A percentile compares a stretch with the other conserved stretches of the same genome.
Evolutionary conservation across 2,888 invertebrate species (phyloP).

Genomic region (Eristalinus aeneus): DNA sequence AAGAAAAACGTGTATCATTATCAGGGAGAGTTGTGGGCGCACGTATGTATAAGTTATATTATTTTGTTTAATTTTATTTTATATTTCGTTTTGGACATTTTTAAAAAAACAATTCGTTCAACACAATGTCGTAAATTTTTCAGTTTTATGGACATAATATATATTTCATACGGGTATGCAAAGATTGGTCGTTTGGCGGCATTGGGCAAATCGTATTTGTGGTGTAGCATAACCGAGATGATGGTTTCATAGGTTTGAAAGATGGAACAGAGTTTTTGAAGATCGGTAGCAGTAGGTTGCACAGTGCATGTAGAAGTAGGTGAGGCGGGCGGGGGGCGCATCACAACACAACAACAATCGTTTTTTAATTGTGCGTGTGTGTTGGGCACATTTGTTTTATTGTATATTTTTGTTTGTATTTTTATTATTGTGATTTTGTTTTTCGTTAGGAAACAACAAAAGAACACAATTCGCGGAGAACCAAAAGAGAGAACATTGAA

Average conservation of each 20-base stretch:
- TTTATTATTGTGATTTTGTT: constrained; percentile 64
- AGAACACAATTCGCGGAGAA: constrained; percentile 67
- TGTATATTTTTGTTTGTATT: constrained; percentile 6
- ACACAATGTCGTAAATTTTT: constrained; percentile 38
- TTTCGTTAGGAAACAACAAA: constrained; percentile 64
- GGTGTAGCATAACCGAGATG: constrained; percentile 61
- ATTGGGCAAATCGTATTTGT: constrained; percentile 67
- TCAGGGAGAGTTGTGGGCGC: constrained; percentile 33
- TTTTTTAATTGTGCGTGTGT: constrained; percentile 30
- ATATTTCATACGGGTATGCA: constrained; percentile 2
- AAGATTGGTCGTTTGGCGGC: constrained; percentile 68
- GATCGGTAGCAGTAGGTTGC: constrained; percentile 59
- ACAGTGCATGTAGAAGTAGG: constrained; percentile 58
- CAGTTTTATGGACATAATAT: background rate
- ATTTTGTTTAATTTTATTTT: background rate
- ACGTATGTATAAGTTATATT: constrained; percentile 2
- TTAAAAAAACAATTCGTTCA: constrained; percentile 45
- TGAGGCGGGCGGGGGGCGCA: constrained; percentile 40
- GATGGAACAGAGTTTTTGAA: constrained; percentile 66
- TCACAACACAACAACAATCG: constrained; percentile 54
- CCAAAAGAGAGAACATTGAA: constrained; percentile 71
- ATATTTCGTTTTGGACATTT: constrained; percentile 34
- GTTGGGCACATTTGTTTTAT: constrained; percentile 9
- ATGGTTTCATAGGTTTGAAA: constrained; percentile 51
- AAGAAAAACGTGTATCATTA: constrained; percentile 51